phyloP scores from a whole-genome alignment of 35 echinoderm and acorn worm genomes.

The Ophiothrix spiculata region DNA sequence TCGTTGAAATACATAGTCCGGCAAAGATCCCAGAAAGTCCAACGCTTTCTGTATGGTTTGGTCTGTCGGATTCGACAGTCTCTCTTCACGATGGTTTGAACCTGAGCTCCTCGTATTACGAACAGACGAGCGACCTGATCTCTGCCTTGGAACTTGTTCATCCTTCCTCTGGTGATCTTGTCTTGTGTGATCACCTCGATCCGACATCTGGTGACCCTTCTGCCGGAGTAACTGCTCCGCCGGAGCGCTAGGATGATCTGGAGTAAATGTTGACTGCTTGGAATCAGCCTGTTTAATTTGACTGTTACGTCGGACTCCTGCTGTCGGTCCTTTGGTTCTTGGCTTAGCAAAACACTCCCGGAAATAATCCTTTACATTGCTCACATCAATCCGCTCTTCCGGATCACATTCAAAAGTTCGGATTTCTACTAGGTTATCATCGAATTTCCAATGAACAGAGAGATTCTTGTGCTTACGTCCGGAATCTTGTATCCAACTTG shows the following conservation, averaged over 20 bases:
- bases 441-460: background rate
- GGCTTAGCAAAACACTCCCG: background rate
- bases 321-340: constrained; percentile 7
- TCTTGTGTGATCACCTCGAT: background rate
- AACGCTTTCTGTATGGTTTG: background rate
- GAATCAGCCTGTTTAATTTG: no score
- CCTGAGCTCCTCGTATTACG: background rate
- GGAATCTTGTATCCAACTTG: background rate
- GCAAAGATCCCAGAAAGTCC: background rate
- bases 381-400: background rate
- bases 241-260: background rate
- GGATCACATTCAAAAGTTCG: background rate
- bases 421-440: background rate
- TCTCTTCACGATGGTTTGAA: background rate
- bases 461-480: background rate
- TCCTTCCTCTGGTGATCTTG: background rate
- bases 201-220: background rate
- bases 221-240: background rate
- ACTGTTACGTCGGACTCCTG: background rate
- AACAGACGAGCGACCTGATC: background rate
- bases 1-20: background rate
- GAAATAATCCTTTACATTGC: background rate
- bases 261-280: background rate
- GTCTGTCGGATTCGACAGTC: background rate
- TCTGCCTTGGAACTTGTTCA: background rate